Evolutionary conservation across 2,113 vertebrate species (phyloP).

Genomic region (Salminus brasiliensis): DNA sequence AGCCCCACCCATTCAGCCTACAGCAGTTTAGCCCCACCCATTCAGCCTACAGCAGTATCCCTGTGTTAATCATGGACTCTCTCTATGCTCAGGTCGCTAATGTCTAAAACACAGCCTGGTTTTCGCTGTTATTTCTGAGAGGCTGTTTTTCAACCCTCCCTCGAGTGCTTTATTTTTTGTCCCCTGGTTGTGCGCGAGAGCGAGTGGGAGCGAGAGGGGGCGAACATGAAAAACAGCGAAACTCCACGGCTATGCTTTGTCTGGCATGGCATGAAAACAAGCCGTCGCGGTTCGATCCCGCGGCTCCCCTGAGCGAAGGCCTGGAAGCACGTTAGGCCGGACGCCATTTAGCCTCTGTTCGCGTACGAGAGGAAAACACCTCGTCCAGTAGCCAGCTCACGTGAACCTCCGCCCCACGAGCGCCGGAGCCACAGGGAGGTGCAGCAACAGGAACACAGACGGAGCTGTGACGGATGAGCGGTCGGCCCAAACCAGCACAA

Average conservation of each 20-base stretch:
- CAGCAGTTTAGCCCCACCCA: no score
- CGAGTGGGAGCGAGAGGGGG: slow-evolving; percentile 33
- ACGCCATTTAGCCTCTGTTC: slow-evolving; percentile 18
- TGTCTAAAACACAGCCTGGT: slow-evolving; percentile 63
- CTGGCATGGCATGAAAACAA: slow-evolving; percentile 38
- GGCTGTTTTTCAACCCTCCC: slow-evolving; percentile 47
- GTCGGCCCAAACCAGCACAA: slow-evolving; percentile 7
- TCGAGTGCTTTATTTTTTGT: slow-evolving; percentile 40
- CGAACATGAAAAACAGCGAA: slow-evolving; percentile 45
- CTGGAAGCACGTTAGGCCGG: background rate
- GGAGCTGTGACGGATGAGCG: background rate
- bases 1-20: no score
- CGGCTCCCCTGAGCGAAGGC: background rate
- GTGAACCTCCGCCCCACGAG: background rate
- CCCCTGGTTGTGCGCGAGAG: slow-evolving; percentile 21
- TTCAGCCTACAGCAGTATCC: background rate
- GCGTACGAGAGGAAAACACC: slow-evolving; percentile 33
- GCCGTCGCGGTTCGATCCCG: slow-evolving; percentile 46
- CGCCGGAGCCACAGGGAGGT: background rate
- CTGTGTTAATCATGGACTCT: slow-evolving; percentile 27
- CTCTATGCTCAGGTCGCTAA: slow-evolving; percentile 45
- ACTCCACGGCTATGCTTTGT: slow-evolving; percentile 42
- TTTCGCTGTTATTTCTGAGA: slow-evolving; percentile 44
- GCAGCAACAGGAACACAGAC: background rate
- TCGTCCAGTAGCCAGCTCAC: slow-evolving; percentile 22